These are phyloP conservation scores for Notarius quadriscutis DNA, from an alignment of 2,113 vertebrate species.

Conservation along the genomic window DNA sequence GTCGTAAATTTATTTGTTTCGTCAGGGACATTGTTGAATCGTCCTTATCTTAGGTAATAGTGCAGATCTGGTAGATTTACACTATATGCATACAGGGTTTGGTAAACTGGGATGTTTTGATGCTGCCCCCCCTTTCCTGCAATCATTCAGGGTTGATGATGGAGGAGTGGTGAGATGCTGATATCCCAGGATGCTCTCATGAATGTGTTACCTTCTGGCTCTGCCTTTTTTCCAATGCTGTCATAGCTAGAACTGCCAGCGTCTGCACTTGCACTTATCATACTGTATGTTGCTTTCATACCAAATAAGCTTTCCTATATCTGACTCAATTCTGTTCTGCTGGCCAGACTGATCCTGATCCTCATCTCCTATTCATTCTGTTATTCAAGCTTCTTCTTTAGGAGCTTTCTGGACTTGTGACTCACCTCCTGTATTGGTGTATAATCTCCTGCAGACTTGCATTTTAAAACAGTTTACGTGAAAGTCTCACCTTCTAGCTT, in stretches of 20 bases:
- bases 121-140: neutral
- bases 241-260: neutral
- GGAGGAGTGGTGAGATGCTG: neutral
- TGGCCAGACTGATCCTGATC: neutral
- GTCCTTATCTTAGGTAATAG: neutral
- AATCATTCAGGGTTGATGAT: neutral
- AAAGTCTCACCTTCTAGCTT: neutral
- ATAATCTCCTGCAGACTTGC: neutral
- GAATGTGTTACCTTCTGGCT: too few relatives aligned
- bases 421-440: neutral
- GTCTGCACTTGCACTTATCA: neutral
- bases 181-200: neutral
- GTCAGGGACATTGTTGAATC: neutral
- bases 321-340: neutral
- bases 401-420: neutral
- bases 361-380: neutral
- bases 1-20: neutral
- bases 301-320: neutral
- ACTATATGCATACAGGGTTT: neutral
- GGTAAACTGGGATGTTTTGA: neutral
- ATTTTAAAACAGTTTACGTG: neutral
- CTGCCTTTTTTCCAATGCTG: neutral
- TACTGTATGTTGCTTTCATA: neutral
- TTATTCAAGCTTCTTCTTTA: neutral
- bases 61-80: neutral